Evolutionary conservation across 2,797 vertebrate genomes (phyloP).

Genomic region (Sebastiscus albofasciatus): DNA sequence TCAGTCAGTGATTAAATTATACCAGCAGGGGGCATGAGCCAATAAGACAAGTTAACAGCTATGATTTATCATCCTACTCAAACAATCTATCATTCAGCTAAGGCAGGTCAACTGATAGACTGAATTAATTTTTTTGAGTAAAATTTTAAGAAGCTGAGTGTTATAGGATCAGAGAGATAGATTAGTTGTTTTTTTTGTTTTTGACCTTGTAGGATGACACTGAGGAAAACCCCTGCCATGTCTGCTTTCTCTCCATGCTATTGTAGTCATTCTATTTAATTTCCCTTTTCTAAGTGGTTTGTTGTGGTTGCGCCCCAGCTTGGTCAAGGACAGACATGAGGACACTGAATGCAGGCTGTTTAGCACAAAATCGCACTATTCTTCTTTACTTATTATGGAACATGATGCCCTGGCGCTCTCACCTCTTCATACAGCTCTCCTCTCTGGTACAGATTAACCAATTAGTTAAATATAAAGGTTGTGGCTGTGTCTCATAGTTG

Average conservation of each 20-base stretch:
- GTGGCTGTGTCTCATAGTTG: neutral
- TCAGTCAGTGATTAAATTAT: neutral
- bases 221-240: conserved; percentile 69
- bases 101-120: neutral
- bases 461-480: conserved; percentile 21
- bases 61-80: conserved; percentile 25
- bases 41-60: conserved; percentile 19
- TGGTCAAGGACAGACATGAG: conserved; percentile 72
- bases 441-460: conserved; percentile 4
- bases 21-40: conserved; percentile 71
- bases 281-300: conserved; percentile 79
- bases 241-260: conserved; percentile 59
- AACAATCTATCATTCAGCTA: conserved; percentile 5
- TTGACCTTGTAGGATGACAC: conserved; percentile 71
- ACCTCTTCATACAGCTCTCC: conserved; percentile 6
- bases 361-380: conserved; percentile 44
- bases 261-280: conserved; percentile 74
- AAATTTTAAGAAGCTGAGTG: conserved; percentile 7
- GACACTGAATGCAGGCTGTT: conserved; percentile 52
- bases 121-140: conserved; percentile 3
- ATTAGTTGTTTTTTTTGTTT: conserved; percentile 26
- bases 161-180: conserved; percentile 9
- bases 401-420: conserved; percentile 3
- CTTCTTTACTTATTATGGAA: conserved; percentile 15
- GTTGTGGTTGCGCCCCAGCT: conserved; percentile 60